Percentiles rank a stretch among this genome's conserved stretches.
Conservation (phyloP, 2,113 vertebrate genomes). For the Ctenomys sociabilis region DNA sequence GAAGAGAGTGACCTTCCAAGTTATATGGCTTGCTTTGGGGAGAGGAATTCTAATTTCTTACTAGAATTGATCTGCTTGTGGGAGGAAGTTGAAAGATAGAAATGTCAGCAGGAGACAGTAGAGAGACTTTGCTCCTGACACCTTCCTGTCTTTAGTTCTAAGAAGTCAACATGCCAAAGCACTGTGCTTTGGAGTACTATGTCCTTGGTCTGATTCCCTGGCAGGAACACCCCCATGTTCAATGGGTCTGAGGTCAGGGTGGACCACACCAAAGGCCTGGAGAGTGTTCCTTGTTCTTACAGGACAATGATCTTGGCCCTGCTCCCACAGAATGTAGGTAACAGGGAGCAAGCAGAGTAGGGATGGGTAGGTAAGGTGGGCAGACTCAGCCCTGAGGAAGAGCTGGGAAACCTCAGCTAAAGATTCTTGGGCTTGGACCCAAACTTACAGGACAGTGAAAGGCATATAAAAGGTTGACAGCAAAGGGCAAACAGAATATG, state of each 20-base stretch:
- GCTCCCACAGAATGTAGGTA: neutral
- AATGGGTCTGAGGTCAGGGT: neutral
- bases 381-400: neutral
- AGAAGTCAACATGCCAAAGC: neutral
- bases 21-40: neutral
- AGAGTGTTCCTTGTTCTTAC: neutral
- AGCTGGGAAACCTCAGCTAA: too few relatives aligned
- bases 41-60: neutral
- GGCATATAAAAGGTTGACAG: neutral
- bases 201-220: neutral
- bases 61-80: neutral
- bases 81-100: neutral
- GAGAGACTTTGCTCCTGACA: neutral
- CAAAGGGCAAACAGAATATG: neutral
- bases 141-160: neutral
- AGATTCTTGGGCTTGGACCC: neutral
- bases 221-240: neutral
- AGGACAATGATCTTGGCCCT: neutral
- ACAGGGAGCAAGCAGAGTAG: neutral
- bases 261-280: neutral
- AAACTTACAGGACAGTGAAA: neutral
- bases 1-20: neutral
- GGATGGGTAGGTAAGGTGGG: fast-evolving
- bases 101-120: neutral
- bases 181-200: too few relatives aligned